phyloP scores from a whole-genome alignment of 2,888 invertebrate genomes.

The Bombylius major region DNA sequence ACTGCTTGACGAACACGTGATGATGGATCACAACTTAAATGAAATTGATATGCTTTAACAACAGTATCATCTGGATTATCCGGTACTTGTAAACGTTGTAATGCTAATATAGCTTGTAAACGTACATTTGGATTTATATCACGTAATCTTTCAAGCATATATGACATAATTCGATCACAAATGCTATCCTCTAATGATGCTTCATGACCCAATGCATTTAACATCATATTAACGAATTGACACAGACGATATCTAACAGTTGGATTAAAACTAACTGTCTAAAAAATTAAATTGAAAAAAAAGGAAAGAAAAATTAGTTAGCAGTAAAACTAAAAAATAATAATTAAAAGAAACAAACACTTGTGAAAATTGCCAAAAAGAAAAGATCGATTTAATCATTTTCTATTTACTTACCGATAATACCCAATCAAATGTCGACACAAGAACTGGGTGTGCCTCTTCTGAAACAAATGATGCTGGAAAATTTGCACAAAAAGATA shows the following conservation, averaged over 20 bases:
- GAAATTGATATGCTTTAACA: slow-evolving; percentile 55
- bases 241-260: slow-evolving; percentile 60
- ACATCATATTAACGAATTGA: slow-evolving; percentile 61
- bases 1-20: slow-evolving; percentile 59
- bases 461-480: slow-evolving; percentile 47
- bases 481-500: slow-evolving; percentile 61
- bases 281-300: not conserved
- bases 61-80: slow-evolving; percentile 60
- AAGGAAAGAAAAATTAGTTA: not conserved
- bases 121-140: slow-evolving; percentile 66
- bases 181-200: slow-evolving; percentile 64
- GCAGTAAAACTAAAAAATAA: slow-evolving; percentile 2
- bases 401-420: slow-evolving; percentile 19
- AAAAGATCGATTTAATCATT: not conserved
- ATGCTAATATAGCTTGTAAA: slow-evolving; percentile 63
- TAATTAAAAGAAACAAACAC: not conserved
- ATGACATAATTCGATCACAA: slow-evolving; percentile 55
- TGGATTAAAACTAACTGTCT: slow-evolving; percentile 39
- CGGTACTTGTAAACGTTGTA: slow-evolving; percentile 71
- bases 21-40: slow-evolving; percentile 61
- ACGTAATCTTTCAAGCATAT: slow-evolving; percentile 54
- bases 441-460: slow-evolving; percentile 27
- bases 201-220: slow-evolving; percentile 60
- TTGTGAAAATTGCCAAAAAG: not conserved
- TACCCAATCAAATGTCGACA: slow-evolving; percentile 26